Evolutionary conservation across 2,113 vertebrate species (phyloP).

Genomic region (Leiothrix lutea): DNA sequence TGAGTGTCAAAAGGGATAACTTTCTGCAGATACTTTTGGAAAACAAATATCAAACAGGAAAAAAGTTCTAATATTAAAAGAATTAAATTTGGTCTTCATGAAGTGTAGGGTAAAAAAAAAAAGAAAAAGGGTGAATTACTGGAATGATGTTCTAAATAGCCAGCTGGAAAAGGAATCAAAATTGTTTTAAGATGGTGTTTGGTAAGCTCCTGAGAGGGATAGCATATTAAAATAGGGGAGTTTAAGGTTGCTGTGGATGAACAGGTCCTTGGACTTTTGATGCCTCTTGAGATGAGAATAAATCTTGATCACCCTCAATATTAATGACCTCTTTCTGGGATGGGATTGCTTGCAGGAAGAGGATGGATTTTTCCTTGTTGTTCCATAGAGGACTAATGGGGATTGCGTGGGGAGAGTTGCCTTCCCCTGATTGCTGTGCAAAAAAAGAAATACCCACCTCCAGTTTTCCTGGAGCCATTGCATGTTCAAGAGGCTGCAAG

Average conservation of each 20-base stretch:
- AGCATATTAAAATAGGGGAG: background rate
- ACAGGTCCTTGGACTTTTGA: background rate
- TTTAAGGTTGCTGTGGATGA: background rate
- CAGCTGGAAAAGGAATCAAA: background rate
- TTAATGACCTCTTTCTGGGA: background rate
- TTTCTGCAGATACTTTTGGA: background rate
- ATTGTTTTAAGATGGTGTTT: background rate
- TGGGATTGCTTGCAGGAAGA: background rate
- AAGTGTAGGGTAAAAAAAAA: background rate
- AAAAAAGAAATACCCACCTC: background rate
- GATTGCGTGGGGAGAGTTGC: background rate
- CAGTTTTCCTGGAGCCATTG: background rate
- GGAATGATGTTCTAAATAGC: background rate
- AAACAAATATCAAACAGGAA: background rate
- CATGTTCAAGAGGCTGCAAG: background rate
- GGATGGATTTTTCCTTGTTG: background rate
- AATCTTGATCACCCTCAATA: background rate
- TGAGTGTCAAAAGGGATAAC: background rate
- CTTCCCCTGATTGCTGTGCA: background rate
- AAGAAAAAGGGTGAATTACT: background rate
- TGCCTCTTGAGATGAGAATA: background rate
- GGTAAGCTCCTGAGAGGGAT: background rate
- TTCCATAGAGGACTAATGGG: background rate
- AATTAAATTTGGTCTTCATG: background rate
- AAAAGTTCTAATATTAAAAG: background rate